Evolutionary conservation across 2,888 invertebrate species (phyloP).

Genomic region (Neria commutata): DNA sequence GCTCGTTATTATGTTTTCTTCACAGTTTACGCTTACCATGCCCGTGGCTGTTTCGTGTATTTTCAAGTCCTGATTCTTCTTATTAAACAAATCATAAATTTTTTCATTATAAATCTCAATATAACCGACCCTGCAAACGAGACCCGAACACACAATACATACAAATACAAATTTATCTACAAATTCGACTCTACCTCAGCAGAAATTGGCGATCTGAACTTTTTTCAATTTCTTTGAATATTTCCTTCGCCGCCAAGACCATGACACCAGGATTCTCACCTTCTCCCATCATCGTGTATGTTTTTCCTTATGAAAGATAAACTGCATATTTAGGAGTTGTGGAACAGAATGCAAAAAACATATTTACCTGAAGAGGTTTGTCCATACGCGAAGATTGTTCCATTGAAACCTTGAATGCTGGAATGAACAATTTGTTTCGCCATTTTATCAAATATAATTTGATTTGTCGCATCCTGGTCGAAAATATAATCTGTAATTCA

Average conservation of each 20-base stretch:
- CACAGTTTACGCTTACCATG: constrained; percentile 69
- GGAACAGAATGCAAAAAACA: background rate
- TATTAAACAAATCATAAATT: constrained; percentile 75
- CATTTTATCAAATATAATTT: constrained; percentile 70
- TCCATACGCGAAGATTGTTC: constrained; percentile 90
- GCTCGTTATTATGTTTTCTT: constrained; percentile 69
- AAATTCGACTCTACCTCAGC: constrained; percentile 55
- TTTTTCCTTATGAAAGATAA: constrained; percentile 64
- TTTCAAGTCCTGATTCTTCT: constrained; percentile 68
- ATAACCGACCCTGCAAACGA: constrained; percentile 72
- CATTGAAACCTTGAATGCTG: constrained; percentile 78
- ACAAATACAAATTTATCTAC: background rate
- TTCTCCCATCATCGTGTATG: constrained; percentile 82
- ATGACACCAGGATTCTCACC: constrained; percentile 75
- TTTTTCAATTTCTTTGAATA: constrained; percentile 71
- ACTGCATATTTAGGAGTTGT: background rate
- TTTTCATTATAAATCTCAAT: constrained; percentile 90
- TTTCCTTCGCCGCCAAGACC: constrained; percentile 71
- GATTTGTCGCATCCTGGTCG: constrained; percentile 66
- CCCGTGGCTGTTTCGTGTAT: constrained; percentile 70
- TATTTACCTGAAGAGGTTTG: constrained; percentile 81
- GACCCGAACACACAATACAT: constrained; percentile 5
- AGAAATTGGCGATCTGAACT: constrained; percentile 73
- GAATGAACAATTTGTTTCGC: constrained; percentile 76
- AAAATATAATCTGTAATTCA: constrained; percentile 76